Evolutionary conservation across 1,140 invertebrate genomes (phyloP).

Genomic region (Pinna nobilis): DNA sequence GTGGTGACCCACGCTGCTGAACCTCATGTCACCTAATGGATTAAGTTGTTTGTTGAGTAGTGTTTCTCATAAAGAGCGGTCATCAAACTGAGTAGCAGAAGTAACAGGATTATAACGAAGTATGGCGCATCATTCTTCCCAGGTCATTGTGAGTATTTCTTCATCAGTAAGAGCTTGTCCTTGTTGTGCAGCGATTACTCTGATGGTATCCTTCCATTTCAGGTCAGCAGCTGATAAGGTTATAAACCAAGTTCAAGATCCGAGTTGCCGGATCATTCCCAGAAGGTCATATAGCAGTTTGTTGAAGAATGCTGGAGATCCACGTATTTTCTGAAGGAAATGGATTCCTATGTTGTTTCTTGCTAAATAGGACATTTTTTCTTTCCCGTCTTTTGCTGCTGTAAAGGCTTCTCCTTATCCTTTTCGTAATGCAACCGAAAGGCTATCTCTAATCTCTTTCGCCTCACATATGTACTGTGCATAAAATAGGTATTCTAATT

Average conservation of each 20-base stretch:
- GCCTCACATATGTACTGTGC: slow-evolving; percentile 16
- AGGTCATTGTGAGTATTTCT: not conserved
- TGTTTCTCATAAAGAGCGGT: not conserved
- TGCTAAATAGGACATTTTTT: slow-evolving; percentile 14
- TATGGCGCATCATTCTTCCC: not conserved
- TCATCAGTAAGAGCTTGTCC: not conserved
- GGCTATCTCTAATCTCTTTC: slow-evolving; percentile 17
- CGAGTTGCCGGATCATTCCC: slow-evolving; percentile 13
- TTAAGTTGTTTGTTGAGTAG: not conserved
- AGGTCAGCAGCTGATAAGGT: slow-evolving; percentile 22
- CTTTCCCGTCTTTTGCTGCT: not conserved
- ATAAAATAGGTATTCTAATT: slow-evolving; percentile 34
- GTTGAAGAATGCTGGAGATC: slow-evolving; percentile 29
- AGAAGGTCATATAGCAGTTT: slow-evolving; percentile 17
- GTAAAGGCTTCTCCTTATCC: not conserved
- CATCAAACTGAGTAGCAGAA: slow-evolving; percentile 10
- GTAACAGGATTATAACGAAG: slow-evolving; percentile 15
- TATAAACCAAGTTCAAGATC: slow-evolving; percentile 14
- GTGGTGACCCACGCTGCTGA: not conserved
- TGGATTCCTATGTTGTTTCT: slow-evolving; percentile 29
- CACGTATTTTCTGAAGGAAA: slow-evolving; percentile 17
- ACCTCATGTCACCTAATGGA: not conserved
- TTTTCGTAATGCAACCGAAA: slow-evolving; percentile 23
- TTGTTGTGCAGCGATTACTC: slow-evolving; percentile 25
- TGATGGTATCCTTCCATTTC: slow-evolving; percentile 14